Percentiles rank a stretch among this genome's conserved stretches.
phyloP scores from a whole-genome alignment of 2,797 vertebrate species.

The Phoxinus dragarum region DNA sequence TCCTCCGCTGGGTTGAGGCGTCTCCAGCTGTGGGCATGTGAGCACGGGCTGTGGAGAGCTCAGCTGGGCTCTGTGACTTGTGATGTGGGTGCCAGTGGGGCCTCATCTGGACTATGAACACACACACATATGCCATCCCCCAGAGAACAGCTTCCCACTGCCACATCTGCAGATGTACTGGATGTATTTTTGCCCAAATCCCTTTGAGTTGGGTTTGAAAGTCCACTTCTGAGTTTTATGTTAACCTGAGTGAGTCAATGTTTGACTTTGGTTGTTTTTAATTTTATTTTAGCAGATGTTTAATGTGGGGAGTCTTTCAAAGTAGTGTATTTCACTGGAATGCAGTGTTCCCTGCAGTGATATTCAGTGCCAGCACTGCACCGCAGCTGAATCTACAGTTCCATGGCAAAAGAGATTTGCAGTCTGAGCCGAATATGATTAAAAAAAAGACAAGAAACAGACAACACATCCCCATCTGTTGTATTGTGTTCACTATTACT shows the following conservation, averaged over 20 bases:
- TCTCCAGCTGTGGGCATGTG: conserved; percentile 38
- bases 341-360: not conserved
- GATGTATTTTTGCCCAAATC: conserved; percentile 20
- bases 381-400: not conserved
- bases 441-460: not conserved
- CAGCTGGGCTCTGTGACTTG: conserved; percentile 49
- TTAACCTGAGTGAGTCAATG: not conserved
- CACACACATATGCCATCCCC: conserved; percentile 21
- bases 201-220: conserved; percentile 39
- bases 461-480: not conserved
- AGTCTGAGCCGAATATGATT: not conserved
- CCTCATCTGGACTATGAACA: conserved; percentile 37
- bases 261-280: conserved; percentile 15
- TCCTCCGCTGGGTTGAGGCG: conserved; percentile 2
- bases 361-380: not conserved
- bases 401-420: not conserved
- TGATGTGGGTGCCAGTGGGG: conserved; percentile 53
- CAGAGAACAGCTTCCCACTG: conserved; percentile 45
- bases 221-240: conserved; percentile 9
- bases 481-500: not conserved
- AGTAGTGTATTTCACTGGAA: not conserved
- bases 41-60: conserved; percentile 20
- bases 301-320: not conserved
- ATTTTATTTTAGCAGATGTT: not conserved
- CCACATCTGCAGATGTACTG: conserved; percentile 52